A percentile compares a stretch with the other conserved stretches of the same genome.
phyloP scores from a whole-genome alignment of 1,140 invertebrate species.

The Mya arenaria region DNA sequence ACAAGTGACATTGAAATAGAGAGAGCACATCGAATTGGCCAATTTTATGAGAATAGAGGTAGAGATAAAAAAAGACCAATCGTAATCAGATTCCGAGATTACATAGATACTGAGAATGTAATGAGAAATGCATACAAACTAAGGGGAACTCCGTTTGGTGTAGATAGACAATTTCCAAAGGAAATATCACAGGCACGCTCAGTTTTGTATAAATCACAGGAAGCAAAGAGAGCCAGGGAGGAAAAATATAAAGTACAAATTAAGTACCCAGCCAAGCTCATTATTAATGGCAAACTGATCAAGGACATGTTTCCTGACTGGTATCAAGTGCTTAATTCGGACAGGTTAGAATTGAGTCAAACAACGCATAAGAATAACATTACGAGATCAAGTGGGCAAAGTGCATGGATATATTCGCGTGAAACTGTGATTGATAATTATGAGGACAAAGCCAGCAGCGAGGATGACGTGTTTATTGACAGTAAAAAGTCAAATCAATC shows the following conservation, averaged over 20 bases:
- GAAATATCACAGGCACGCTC: neutral
- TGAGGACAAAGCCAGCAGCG: neutral
- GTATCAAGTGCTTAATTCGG: neutral
- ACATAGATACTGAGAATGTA: neutral
- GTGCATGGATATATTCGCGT: neutral
- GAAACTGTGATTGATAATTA: neutral
- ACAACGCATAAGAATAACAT: neutral
- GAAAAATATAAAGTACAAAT: slow-evolving; percentile 12
- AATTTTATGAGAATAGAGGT: neutral
- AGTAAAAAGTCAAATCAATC: neutral
- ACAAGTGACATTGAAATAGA: neutral
- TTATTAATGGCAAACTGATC: neutral
- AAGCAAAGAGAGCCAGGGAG: neutral
- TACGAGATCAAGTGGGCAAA: neutral
- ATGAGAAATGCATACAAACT: neutral
- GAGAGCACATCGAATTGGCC: neutral
- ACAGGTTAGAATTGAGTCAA: neutral
- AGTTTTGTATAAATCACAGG: neutral
- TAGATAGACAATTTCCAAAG: slow-evolving; percentile 4
- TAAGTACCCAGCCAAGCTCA: neutral
- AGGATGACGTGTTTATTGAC: neutral
- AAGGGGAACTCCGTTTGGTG: neutral
- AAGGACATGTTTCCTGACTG: slow-evolving; percentile 12
- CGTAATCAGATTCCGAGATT: neutral
- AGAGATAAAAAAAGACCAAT: neutral